A percentile compares a stretch with the other conserved stretches of the same genome.
These are phyloP conservation scores for Drosophila lacteicornis DNA, from an alignment of 1,140 invertebrate genomes.

Conservation along the genomic window DNA sequence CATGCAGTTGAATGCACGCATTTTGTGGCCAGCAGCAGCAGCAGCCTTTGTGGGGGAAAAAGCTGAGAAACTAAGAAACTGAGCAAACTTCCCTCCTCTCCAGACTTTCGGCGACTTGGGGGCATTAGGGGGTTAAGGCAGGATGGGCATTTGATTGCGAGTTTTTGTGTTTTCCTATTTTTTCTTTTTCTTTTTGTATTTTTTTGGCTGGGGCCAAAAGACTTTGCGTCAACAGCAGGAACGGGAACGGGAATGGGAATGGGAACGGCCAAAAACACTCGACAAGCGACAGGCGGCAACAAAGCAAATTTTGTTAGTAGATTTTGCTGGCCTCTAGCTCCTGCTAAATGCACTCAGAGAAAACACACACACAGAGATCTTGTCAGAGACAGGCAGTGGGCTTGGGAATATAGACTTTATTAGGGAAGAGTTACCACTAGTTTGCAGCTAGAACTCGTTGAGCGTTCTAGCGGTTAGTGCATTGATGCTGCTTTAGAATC, in stretches of 20 bases:
- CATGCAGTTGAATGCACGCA: constrained; percentile 79
- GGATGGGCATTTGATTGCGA: constrained; percentile 56
- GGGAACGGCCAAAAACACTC: constrained; percentile 64
- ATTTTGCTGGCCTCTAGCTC: constrained; percentile 56
- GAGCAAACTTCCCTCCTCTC: neutral
- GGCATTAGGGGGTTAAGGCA: constrained; percentile 2
- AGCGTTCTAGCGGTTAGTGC: too few species aligned
- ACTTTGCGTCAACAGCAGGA: constrained; percentile 75
- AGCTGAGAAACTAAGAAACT: constrained; percentile 2
- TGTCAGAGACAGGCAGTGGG: too few species aligned
- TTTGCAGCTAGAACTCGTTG: too few species aligned
- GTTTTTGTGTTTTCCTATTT: constrained; percentile 28
- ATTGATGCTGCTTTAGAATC: too few species aligned
- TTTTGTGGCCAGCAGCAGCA: constrained; percentile 47
- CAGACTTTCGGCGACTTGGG: neutral
- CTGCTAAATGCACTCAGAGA: constrained; percentile 23
- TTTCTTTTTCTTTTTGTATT: neutral
- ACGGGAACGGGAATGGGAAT: constrained; percentile 34
- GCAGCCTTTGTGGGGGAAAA: constrained; percentile 46
- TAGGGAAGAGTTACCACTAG: too few species aligned
- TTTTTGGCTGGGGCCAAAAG: constrained; percentile 50
- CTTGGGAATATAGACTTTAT: too few species aligned
- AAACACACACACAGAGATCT: neutral
- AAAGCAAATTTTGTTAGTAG: constrained; percentile 77
- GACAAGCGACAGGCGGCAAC: constrained; percentile 69